Base-by-base conservation (phyloP, 53 echinoderm and acorn worm genomes). In the Temnopleurus reevesii region DNA sequence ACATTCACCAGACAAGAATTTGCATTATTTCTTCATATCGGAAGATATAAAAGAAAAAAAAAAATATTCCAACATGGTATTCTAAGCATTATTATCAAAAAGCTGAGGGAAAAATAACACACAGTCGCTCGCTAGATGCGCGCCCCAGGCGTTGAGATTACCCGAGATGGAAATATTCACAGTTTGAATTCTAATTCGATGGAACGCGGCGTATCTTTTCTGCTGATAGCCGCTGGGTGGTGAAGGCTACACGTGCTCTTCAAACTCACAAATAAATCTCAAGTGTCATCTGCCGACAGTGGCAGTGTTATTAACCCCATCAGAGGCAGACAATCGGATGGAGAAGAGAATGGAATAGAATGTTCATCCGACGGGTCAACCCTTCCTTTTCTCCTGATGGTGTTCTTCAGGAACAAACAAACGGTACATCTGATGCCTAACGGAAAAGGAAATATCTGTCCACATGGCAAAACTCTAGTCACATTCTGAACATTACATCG, bases 101-200 rank as follows among this genome's bases (percentile, higher is more conserved):
- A 35, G 65, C 5, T 21, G 71, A 71, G 41, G 71, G n/a, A 71
- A 71, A 71, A 71, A 71, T 71, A 71, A 63, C 30, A 4, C 63
- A 8, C 38, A 71, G 38, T 79, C 49, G 24, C 79, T 79, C 28
- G 79, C 46, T 79, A 79, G 46, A 79, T 79, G 79, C 28, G 49
- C 4, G 79, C 79, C 49, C 79, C 49, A 49, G 79, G 79, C 79
- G 79, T 79, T 79, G 47, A 46, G 79, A 79, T 79, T 79, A 79
- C 25, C 79, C 29, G 79, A 79, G 46, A 79, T 79, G 79, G 49
- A 79, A 79, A 47, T 79, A 79, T 79, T 79, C 49, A 46, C 47
- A 49, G 79, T 79, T 47, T 49, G 49, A 31, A 79, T 79, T 28
- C 49, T 79, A 79, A 79, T 79, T 79, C 79, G 49, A 30, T 49